Base-by-base conservation (phyloP, 2,888 invertebrate genomes). In the Nemurella pictetii region DNA sequence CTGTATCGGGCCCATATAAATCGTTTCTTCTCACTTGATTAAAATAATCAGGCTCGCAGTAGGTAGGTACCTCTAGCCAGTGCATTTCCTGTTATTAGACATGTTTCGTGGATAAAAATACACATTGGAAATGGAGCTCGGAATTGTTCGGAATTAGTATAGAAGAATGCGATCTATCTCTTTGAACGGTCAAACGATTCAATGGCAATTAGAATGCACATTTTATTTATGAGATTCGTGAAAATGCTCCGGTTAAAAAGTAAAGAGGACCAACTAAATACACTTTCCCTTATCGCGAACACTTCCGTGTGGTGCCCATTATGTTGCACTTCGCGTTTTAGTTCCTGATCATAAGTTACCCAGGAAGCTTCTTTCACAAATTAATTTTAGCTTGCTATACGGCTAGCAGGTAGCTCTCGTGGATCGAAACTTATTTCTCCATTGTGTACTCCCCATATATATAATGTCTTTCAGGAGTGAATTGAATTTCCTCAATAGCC, bases 401-500 rank as follows among this genome's bases (percentile, higher is more conserved):
- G 55, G 55, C 55, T 55, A 35, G 55, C 55, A 55, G 55, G 55
- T 55, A 55, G 55, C 55, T 55, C 20, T 20, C 55, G 9, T 55
- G 1, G 55, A 55, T 20, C 55, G 55, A 55, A 55, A 55, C 55
- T 7, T 26, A 2, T 25, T 75, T 75, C 26, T 28, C 75, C 28
- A 27, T 75, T 75, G 75, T 75, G 75, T 75, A 25, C 75, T 28
- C 26, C 75, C 28, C 75, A 26, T n/a, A 9, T 9, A 75, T 75
- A 75, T 75, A 75, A 75, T 75, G 28, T 75, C 75, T 75, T 28
- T 75, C 75, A 75, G 28, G 26, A 28, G 75, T 75, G 75, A 75
- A 75, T 75, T 75, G 75, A 75, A 75, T 75, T 75, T 75, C 75
- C 75, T 75, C 27, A 75, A 75, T 75, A 75, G 75, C 55, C 55